A percentile compares a stretch with the other conserved stretches of the same genome.
phyloP scores from a whole-genome alignment of 2,113 vertebrate species.

The Dasypus novemcinctus region DNA sequence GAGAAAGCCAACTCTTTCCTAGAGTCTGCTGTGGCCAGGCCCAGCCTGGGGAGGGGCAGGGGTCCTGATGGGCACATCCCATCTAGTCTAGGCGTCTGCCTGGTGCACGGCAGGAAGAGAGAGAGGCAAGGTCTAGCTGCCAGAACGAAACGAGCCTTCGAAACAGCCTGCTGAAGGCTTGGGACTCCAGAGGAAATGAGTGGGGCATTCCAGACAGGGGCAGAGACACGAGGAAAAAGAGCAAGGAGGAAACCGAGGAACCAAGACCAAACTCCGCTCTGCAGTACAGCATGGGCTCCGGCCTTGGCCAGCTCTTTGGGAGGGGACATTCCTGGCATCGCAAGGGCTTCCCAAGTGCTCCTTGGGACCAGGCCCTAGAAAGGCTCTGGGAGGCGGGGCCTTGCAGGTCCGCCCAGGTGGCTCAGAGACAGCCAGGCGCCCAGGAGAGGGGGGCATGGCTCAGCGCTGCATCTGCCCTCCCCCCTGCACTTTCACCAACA shows the following conservation, averaged over 20 bases:
- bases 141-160: conserved; percentile 13
- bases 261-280: not conserved
- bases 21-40: not conserved
- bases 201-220: not conserved
- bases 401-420: not conserved
- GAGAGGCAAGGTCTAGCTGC: not conserved
- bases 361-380: not conserved
- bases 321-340: not conserved
- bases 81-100: not conserved
- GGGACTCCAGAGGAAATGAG: not conserved
- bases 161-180: not conserved
- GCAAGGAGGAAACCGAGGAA: not conserved
- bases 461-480: not conserved
- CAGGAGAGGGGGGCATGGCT: not conserved
- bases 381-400: not conserved
- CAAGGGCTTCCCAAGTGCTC: not conserved
- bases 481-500: not conserved
- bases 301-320: not conserved
- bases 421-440: not conserved
- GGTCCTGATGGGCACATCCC: not conserved
- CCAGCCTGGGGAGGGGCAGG: not conserved
- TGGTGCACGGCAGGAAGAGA: not conserved
- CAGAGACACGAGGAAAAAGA: not conserved
- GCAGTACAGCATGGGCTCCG: not conserved
- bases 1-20: not conserved